Evolutionary conservation across 2,888 invertebrate genomes (phyloP).

Genomic region (Busseola fusca): DNA sequence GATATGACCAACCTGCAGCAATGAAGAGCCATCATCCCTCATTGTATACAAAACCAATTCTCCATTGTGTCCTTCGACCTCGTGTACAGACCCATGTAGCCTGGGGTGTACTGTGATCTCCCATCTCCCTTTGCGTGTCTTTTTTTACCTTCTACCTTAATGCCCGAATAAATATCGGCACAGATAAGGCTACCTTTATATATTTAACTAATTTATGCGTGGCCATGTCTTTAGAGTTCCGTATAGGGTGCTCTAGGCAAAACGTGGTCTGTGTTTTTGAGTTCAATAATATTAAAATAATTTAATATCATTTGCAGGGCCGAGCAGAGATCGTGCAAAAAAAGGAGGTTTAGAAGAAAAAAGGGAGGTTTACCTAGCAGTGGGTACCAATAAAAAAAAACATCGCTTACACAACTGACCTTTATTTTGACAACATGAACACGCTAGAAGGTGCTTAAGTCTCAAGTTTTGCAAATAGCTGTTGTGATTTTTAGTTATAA

Average conservation of each 20-base stretch:
- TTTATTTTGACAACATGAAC: background rate
- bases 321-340: too few relatives aligned
- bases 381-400: too few relatives aligned
- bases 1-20: background rate
- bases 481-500: too few relatives aligned
- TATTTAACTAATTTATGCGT: slow-evolving; percentile 46
- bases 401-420: background rate
- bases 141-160: slow-evolving; percentile 35
- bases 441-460: too few relatives aligned
- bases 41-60: slow-evolving; percentile 20
- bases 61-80: background rate
- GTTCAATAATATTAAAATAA: too few relatives aligned
- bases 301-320: too few relatives aligned
- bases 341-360: too few relatives aligned
- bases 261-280: background rate
- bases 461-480: too few relatives aligned
- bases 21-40: slow-evolving; percentile 1
- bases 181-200: slow-evolving; percentile 43
- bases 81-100: slow-evolving; percentile 43
- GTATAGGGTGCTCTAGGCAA: background rate
- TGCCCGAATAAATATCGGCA: slow-evolving; percentile 41
- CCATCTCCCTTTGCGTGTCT: slow-evolving; percentile 23
- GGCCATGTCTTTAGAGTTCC: slow-evolving; percentile 16
- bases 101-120: slow-evolving; percentile 51
- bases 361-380: too few relatives aligned